Evolutionary conservation across 2,113 vertebrate species (phyloP), one percentile per base, ranked within the genome.

Genomic region (Zosterops borbonicus): DNA sequence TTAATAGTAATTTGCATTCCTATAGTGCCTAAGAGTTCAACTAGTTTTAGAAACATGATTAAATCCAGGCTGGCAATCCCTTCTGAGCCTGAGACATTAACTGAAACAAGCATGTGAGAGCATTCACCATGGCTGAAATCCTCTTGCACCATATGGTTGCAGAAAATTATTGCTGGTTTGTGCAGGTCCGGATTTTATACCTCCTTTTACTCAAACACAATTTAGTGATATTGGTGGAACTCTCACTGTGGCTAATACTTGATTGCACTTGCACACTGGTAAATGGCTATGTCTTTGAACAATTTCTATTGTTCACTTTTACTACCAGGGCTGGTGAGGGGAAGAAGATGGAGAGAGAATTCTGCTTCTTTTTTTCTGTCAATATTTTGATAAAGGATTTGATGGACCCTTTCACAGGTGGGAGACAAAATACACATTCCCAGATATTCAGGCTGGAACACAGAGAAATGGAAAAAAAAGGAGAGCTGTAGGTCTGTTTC

Each of bases 11-110:
- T 96, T 94, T 92, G 23, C 63, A 79, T 89, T 94, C 31, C 53
- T 55, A 17, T 55, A 73, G 21, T 20, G 62, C 27, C 46, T 84
- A 58, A 92, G 49, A 58, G 80, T 92, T 89, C 75, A 82, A 59
- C 58, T 46, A 56, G 37, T 92, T 96, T 94, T 89, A 87, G 81
- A 87, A 80, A 79, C 46, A 58, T 73, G 50, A 91, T 89, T 91
- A 91, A 95, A 84, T 60, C 27, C 65, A 91, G 49, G 12, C 55
- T 95, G 91, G 23, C 46, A 94, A 86, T 70, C 50, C 23, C 39
- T 88, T 80, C 27, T 73, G 79, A 85, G 88, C 18, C 70, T 37
- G 39, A 89, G 53, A 89, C 28, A 58, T 56, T 84, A 94, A 86
- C 53, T 55, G 67, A 87, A 95, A 87, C 33, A 94, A 82, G 37